Base-by-base conservation (phyloP, 2,888 invertebrate genomes). In the Heliconius ismenius region DNA sequence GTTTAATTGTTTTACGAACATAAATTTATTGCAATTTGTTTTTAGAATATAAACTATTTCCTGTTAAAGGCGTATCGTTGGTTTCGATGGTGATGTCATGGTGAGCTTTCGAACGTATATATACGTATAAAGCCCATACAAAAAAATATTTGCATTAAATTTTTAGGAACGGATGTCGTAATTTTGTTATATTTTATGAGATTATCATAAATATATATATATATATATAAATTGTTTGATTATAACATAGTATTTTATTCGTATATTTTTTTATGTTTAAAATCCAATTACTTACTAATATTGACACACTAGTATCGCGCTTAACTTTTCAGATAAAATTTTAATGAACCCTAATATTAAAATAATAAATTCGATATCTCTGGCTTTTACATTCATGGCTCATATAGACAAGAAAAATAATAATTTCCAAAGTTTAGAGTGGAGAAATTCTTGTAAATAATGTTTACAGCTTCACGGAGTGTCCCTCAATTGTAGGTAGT, bases 1-100 rank as follows among this genome's bases (percentile, higher is more conserved):
- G 80, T 75, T 75, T 68, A 21, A 36, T 64, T 39, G n/a, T 26
- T 70, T 11, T 36, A 10, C 74, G 58, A 65, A 79, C 74, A 79
- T 86, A 83, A 83, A 86, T 90, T 91, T 89, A 90, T 88, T 86
- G 89, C 89, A 87, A 89, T 90, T 82, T 91, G 90, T 90, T 89
- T 89, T 87, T 85, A 89, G 90, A 90, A 91, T 91, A 91, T 91
- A 87, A 91, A 92, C 90, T 90, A 92, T 92, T 92, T 92, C 92
- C 92, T 92, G 92, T 89, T 89, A 89, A 89, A 85, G 86, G 84
- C 89, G 88, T 90, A 90, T 90, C 87, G 88, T 88, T 87, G 86
- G 86, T 89, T 87, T 90, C 87, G 89, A 85, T 90, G 81, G 87
- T 92, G 92, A 91, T 90, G 90, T 92, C 92, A 91, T 88, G 82